A percentile compares a stretch with the other conserved stretches of the same genome.
Evolutionary conservation across 2,113 vertebrate genomes (phyloP).

Genomic region (Sander vitreus): DNA sequence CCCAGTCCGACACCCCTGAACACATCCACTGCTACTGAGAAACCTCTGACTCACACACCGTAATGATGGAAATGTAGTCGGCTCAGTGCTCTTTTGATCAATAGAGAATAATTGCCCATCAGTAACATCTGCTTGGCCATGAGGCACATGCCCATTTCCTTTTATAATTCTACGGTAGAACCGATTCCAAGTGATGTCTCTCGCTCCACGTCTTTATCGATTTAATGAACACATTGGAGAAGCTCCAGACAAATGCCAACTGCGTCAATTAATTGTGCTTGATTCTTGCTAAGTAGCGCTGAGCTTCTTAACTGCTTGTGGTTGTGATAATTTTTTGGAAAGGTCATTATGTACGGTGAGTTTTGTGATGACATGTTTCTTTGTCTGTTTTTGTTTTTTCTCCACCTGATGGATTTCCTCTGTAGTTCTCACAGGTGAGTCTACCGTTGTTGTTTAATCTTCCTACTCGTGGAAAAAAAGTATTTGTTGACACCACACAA

Average conservation of each 20-base stretch:
- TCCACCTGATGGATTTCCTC: constrained; percentile 55
- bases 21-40: constrained; percentile 23
- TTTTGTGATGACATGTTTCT: constrained; percentile 48
- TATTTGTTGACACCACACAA: neutral
- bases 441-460: constrained; percentile 25
- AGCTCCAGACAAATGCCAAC: constrained; percentile 30
- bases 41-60: constrained; percentile 11
- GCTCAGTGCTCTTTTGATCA: constrained; percentile 41
- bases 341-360: neutral
- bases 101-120: constrained; percentile 62
- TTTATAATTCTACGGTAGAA: constrained; percentile 52
- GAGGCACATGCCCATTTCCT: constrained; percentile 43
- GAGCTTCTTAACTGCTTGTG: neutral
- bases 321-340: constrained; percentile 25
- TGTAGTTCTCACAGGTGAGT: constrained; percentile 86
- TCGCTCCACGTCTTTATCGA: constrained; percentile 31
- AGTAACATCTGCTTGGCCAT: constrained; percentile 48
- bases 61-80: constrained; percentile 35
- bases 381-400: constrained; percentile 42
- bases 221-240: constrained; percentile 31
- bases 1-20: neutral
- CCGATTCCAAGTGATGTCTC: constrained; percentile 41
- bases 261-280: constrained; percentile 19
- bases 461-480: neutral
- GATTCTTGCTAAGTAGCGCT: constrained; percentile 20